phyloP scores from a whole-genome alignment of 2,113 vertebrate genomes.

The Mirza zaza region DNA sequence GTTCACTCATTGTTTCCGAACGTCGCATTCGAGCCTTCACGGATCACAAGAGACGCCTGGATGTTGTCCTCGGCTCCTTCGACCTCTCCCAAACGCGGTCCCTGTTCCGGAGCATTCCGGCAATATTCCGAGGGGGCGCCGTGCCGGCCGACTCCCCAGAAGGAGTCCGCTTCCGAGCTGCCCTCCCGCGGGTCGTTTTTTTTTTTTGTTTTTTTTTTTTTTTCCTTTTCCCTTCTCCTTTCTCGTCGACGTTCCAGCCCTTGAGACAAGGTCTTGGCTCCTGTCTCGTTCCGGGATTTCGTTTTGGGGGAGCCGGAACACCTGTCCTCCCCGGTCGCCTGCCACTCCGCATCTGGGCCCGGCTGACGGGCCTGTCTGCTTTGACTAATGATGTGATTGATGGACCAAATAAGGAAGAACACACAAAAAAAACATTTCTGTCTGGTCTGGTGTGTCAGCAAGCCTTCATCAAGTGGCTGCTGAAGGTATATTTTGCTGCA shows the following conservation, averaged over 20 bases:
- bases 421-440: slow-evolving; percentile 91
- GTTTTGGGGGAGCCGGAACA: slow-evolving; percentile 89
- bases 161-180: slow-evolving; percentile 35
- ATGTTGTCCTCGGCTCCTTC: neutral
- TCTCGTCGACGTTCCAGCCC: slow-evolving; percentile 83
- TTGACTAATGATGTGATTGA: slow-evolving; percentile 97
- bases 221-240: neutral
- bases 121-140: neutral
- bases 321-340: slow-evolving; percentile 90
- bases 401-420: slow-evolving; percentile 94
- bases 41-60: neutral
- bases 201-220: no score
- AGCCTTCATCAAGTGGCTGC: slow-evolving; percentile 93
- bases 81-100: neutral
- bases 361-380: slow-evolving; percentile 92
- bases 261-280: slow-evolving; percentile 86
- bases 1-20: neutral
- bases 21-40: neutral
- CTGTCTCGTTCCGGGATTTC: slow-evolving; percentile 85
- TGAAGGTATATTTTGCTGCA: slow-evolving; percentile 94
- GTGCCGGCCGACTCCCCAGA: neutral
- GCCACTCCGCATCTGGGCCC: slow-evolving; percentile 89
- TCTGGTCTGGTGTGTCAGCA: slow-evolving; percentile 93
- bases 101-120: neutral
- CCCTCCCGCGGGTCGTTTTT: neutral